Percentiles rank a stretch among this genome's conserved stretches.
These are phyloP conservation scores for Portevinia maculata DNA, from an alignment of 2,888 invertebrate genomes.

Conservation along the genomic window DNA sequence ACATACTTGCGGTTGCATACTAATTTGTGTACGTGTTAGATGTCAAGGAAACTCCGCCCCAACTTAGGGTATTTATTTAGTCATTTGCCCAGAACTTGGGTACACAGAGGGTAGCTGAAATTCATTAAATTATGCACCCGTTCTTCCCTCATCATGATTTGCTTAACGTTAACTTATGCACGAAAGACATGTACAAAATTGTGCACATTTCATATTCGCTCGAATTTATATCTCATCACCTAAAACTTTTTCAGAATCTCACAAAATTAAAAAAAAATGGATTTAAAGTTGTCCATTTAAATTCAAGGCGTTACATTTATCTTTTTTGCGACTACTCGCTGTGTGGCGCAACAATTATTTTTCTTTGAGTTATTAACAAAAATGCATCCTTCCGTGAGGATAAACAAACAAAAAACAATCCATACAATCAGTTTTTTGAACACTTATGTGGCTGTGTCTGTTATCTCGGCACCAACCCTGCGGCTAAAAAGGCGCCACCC, in stretches of 20 bases:
- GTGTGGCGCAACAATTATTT: constrained; percentile 48
- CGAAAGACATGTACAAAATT: neutral
- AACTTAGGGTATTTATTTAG: constrained; percentile 41
- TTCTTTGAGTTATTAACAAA: constrained; percentile 45
- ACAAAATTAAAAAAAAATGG: neutral
- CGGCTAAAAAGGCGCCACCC: constrained; percentile 16
- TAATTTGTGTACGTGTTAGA: constrained; percentile 55
- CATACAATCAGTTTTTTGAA: constrained; percentile 34
- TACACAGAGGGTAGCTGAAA: constrained; percentile 3
- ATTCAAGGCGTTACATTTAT: too few relatives aligned
- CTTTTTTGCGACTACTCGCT: constrained; percentile 29
- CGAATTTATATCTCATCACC: neutral
- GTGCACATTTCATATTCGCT: neutral
- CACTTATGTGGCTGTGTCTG: constrained; percentile 25
- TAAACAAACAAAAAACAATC: neutral
- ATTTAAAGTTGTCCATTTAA: neutral
- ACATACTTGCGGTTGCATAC: constrained; percentile 38
- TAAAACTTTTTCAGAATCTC: neutral
- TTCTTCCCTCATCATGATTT: neutral
- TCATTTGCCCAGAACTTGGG: constrained; percentile 17
- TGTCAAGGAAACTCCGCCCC: constrained; percentile 43
- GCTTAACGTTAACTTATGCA: neutral
- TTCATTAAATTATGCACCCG: constrained; percentile 20
- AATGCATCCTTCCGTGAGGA: constrained; percentile 56
- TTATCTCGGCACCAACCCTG: constrained; percentile 48